Evolutionary conservation across 2,113 vertebrate genomes (phyloP).

Genomic region (Drymodes brunneopygia): DNA sequence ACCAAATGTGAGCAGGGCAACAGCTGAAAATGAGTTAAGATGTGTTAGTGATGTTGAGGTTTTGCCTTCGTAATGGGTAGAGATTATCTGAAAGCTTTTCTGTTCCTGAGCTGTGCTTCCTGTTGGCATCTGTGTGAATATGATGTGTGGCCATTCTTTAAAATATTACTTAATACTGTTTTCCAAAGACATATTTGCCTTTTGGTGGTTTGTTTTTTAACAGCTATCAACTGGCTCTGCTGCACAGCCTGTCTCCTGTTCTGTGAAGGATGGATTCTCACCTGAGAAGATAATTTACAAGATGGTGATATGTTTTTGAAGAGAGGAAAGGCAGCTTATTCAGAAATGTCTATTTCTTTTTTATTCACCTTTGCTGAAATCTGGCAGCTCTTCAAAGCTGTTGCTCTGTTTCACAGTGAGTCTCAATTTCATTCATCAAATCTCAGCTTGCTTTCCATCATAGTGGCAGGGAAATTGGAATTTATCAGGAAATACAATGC

Average conservation of each 20-base stretch:
- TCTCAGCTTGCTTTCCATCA: neutral
- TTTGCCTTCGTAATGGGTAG: neutral
- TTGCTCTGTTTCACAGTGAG: neutral
- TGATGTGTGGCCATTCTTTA: conserved; percentile 8
- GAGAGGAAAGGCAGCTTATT: neutral
- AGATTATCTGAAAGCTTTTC: conserved; percentile 44
- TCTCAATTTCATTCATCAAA: conserved; percentile 22
- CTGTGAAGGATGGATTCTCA: conserved; percentile 16
- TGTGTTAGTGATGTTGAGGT: conserved; percentile 29
- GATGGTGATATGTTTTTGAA: neutral
- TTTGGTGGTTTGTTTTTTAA: conserved; percentile 7
- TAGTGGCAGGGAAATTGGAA: neutral
- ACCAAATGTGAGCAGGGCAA: neutral
- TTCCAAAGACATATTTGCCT: neutral
- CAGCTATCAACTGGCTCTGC: neutral
- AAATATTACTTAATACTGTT: neutral
- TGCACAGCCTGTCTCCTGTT: neutral
- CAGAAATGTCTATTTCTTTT: conserved; percentile 5
- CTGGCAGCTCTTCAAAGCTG: conserved; percentile 46
- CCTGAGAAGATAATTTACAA: neutral
- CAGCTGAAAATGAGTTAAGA: conserved; percentile 14
- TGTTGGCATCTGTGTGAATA: conserved; percentile 18
- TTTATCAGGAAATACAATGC: neutral
- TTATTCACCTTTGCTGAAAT: conserved; percentile 20
- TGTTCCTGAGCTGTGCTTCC: conserved; percentile 29